Percentiles rank a stretch among this genome's conserved stretches.
Conservation (phyloP, 2,888 invertebrate species). For the Macropis europaea region DNA sequence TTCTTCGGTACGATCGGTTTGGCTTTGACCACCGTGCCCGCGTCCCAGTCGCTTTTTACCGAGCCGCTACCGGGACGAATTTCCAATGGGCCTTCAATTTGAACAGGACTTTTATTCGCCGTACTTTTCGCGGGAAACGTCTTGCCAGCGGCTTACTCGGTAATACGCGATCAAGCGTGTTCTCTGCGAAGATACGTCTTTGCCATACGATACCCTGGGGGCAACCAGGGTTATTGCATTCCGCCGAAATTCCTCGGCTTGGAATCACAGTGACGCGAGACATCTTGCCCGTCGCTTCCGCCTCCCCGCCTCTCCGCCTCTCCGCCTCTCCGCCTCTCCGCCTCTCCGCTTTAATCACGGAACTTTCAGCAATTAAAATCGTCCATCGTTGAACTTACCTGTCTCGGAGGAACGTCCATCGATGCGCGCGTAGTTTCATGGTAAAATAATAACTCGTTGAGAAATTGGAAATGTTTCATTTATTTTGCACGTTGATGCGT, state of each 20-base stretch:
- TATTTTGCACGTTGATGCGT: constrained; percentile 21
- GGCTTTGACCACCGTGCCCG: too few species aligned
- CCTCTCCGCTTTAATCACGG: constrained; percentile 6
- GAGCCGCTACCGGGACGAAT: too few species aligned
- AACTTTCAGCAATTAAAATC: neutral
- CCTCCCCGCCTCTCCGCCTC: too few species aligned
- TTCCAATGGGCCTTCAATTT: neutral
- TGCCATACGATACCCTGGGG: neutral
- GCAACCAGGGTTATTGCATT: constrained; percentile 28
- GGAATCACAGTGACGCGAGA: constrained; percentile 20
- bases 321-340: too few species aligned
- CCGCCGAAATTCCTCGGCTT: constrained; percentile 24
- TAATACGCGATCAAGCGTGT: constrained; percentile 27
- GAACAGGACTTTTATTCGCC: neutral
- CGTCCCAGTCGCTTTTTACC: too few species aligned
- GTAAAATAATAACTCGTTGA: neutral
- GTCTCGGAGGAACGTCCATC: neutral
- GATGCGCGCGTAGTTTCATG: neutral
- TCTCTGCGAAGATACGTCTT: constrained; percentile 21
- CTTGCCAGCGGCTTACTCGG: constrained; percentile 7
- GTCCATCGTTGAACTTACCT: neutral
- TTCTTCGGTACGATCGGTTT: too few species aligned
- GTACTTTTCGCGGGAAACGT: constrained; percentile 24
- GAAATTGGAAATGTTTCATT: constrained; percentile 26
- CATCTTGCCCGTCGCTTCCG: constrained; percentile 1